A percentile compares a stretch with the other conserved stretches of the same genome.
Conservation (phyloP, 2,888 invertebrate species). For the Arrhopalites spinosus region DNA sequence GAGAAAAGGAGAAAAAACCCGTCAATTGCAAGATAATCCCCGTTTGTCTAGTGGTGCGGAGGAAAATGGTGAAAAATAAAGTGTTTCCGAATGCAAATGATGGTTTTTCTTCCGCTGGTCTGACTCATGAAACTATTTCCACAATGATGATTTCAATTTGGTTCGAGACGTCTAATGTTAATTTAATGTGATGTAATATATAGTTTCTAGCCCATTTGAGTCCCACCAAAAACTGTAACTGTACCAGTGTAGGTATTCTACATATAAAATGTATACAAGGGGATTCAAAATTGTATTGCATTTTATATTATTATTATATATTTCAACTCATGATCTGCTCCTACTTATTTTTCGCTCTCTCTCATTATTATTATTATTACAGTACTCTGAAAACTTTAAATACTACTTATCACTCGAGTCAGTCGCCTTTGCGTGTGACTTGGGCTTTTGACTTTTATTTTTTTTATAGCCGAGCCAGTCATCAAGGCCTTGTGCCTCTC, state of each 20-base stretch:
- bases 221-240: neutral
- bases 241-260: neutral
- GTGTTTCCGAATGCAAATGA: slow-evolving; percentile 53
- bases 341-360: too few species aligned
- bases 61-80: slow-evolving; percentile 46
- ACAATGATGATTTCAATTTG: slow-evolving; percentile 33
- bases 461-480: neutral
- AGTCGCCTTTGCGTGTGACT: neutral
- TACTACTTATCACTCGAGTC: slow-evolving; percentile 13
- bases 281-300: neutral
- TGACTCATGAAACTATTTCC: slow-evolving; percentile 35
- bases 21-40: too few species aligned
- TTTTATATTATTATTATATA: neutral
- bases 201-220: slow-evolving; percentile 41
- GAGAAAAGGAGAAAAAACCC: too few species aligned
- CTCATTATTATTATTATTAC: too few species aligned
- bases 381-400: neutral
- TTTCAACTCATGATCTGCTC: too few species aligned
- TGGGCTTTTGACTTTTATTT: neutral
- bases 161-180: slow-evolving; percentile 20
- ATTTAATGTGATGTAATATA: slow-evolving; percentile 37
- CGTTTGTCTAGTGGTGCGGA: neutral
- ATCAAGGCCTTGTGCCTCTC: neutral
- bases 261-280: neutral
- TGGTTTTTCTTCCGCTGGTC: slow-evolving; percentile 47